These are phyloP conservation scores for Heliocidaris erythrogramma DNA, from an alignment of 35 echinoderm and acorn worm species.

Conservation along the genomic window DNA sequence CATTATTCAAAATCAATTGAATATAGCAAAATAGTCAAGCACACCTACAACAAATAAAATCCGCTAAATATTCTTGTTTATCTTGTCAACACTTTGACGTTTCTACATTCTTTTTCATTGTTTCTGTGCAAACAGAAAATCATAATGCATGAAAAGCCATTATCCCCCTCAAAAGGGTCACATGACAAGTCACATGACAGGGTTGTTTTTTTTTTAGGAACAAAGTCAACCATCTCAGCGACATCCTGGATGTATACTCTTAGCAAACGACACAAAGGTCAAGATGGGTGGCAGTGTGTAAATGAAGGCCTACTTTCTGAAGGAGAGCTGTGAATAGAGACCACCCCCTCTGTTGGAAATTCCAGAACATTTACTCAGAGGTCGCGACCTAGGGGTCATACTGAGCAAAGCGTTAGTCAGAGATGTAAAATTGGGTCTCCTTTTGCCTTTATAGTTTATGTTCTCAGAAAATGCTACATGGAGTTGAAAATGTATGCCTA, in stretches of 20 bases:
- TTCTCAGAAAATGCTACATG: not conserved
- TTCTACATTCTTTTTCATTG: not conserved
- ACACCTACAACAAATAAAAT: no score
- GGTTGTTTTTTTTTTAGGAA: not conserved
- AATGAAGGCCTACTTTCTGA: not conserved
- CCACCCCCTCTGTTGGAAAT: not conserved
- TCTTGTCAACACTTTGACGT: no score
- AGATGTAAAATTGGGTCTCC: not conserved
- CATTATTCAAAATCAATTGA: no score
- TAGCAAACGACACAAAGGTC: not conserved
- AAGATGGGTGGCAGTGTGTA: not conserved
- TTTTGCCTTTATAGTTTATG: not conserved
- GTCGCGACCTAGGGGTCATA: not conserved
- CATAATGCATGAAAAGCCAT: not conserved
- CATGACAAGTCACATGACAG: no score
- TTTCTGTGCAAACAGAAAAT: not conserved
- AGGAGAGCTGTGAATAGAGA: not conserved
- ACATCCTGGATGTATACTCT: not conserved
- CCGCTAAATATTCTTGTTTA: no score
- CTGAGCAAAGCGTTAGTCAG: not conserved
- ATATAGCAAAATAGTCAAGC: no score
- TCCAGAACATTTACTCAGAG: not conserved
- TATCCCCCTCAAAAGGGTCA: not conserved
- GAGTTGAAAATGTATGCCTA: not conserved
- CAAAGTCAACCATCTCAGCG: not conserved